These are phyloP conservation scores for Perca schrenkii DNA, from an alignment of 2,113 vertebrate species.

Conservation along the genomic window DNA sequence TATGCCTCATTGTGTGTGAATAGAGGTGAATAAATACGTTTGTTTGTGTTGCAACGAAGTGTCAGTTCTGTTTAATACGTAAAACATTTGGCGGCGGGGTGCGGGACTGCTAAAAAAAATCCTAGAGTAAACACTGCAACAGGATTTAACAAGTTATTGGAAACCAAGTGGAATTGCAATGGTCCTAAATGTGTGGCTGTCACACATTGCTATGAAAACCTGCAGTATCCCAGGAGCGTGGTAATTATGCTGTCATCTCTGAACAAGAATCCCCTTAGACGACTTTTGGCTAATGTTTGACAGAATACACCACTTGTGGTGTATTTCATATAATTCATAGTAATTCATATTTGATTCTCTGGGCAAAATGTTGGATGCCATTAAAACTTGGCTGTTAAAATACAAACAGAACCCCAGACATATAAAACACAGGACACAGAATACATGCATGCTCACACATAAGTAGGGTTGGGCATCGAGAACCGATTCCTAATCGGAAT, in stretches of 20 bases:
- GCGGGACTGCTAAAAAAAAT: too few relatives aligned
- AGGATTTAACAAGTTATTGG: not conserved
- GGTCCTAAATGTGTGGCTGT: conserved; percentile 17
- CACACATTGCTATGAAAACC: conserved; percentile 40
- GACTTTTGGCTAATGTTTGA: conserved; percentile 22
- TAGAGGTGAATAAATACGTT: too few relatives aligned
- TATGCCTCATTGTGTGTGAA: too few relatives aligned
- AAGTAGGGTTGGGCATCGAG: too few relatives aligned
- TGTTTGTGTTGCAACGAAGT: too few relatives aligned
- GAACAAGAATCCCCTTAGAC: conserved; percentile 21
- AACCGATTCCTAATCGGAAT: too few relatives aligned
- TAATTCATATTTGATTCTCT: not conserved
- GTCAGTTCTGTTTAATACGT: too few relatives aligned
- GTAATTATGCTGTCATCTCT: conserved; percentile 58
- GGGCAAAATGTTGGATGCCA: not conserved
- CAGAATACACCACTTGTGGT: conserved; percentile 2
- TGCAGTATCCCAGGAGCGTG: conserved; percentile 8
- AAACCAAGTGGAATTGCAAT: conserved; percentile 18
- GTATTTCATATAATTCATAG: not conserved
- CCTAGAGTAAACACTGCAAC: too few relatives aligned
- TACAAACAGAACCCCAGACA: not conserved
- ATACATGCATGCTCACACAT: not conserved
- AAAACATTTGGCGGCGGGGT: too few relatives aligned
- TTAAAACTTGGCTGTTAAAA: not conserved
- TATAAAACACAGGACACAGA: not conserved